These are phyloP conservation scores for Hybos culiciformis DNA, from an alignment of 2,888 invertebrate genomes.

Conservation along the genomic window DNA sequence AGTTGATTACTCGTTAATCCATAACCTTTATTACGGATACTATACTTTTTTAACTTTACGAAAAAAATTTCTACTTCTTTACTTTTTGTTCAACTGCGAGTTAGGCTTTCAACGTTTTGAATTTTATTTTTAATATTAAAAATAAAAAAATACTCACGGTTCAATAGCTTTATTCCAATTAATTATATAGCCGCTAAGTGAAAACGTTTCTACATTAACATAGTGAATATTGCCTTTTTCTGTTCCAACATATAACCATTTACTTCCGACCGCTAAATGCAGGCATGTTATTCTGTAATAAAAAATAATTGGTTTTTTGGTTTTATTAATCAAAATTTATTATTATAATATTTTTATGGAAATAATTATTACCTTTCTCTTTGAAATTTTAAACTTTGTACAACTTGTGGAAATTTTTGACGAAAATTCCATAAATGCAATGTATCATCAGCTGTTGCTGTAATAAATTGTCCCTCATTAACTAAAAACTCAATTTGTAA, in stretches of 20 bases:
- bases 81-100: no score
- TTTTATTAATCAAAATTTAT: no score
- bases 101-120: background rate
- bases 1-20: no score
- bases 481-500: constrained; percentile 86
- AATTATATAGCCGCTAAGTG: constrained; percentile 94
- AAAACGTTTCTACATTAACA: constrained; percentile 91
- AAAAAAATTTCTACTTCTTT: no score
- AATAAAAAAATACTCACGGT: constrained; percentile 59
- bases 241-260: constrained; percentile 97
- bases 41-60: no score
- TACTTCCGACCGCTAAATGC: constrained; percentile 90
- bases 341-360: background rate
- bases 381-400: constrained; percentile 95
- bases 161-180: constrained; percentile 99
- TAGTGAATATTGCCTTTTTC: constrained; percentile 97
- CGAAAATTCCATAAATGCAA: constrained; percentile 96
- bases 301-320: no score
- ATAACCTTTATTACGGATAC: no score
- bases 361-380: constrained; percentile 66
- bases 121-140: background rate
- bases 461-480: constrained; percentile 94
- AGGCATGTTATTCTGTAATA: constrained; percentile 76
- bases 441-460: constrained; percentile 90
- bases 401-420: constrained; percentile 85